phyloP scores from a whole-genome alignment of 64 coral and sea anemone species.

The Montipora foliosa region DNA sequence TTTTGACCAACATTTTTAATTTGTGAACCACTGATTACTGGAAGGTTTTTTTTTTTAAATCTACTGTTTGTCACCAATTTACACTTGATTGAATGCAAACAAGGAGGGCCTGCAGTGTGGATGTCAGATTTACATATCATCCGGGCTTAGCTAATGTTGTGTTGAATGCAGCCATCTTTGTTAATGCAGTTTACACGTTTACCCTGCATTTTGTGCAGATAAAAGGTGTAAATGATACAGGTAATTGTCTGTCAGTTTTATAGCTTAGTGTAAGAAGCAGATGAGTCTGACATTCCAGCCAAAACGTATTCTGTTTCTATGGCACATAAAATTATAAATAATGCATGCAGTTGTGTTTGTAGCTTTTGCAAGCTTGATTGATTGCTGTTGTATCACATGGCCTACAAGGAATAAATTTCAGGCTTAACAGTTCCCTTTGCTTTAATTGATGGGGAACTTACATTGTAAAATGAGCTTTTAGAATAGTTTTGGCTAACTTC shows the following conservation, averaged over 20 bases:
- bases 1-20: background rate
- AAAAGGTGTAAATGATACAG: background rate
- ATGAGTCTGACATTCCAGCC: constrained; percentile 3
- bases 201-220: background rate
- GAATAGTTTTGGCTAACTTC: background rate
- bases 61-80: constrained; percentile 7
- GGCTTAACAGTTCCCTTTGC: background rate
- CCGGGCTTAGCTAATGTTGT: background rate
- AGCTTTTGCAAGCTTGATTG: constrained; percentile 27
- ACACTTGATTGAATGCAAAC: constrained; percentile 26
- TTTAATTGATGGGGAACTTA: background rate
- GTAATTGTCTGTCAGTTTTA: background rate
- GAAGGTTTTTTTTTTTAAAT: background rate
- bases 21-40: constrained; percentile 4
- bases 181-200: background rate
- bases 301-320: constrained; percentile 39
- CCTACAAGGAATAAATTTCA: background rate
- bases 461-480: background rate
- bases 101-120: background rate
- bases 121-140: constrained; percentile 34
- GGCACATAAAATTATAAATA: constrained; percentile 31
- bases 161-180: background rate
- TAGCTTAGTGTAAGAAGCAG: background rate
- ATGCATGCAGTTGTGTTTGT: constrained; percentile 29
- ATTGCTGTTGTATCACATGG: background rate